Base-by-base conservation (phyloP, 2,888 invertebrate species). In the Schizotus pectinicornis region DNA sequence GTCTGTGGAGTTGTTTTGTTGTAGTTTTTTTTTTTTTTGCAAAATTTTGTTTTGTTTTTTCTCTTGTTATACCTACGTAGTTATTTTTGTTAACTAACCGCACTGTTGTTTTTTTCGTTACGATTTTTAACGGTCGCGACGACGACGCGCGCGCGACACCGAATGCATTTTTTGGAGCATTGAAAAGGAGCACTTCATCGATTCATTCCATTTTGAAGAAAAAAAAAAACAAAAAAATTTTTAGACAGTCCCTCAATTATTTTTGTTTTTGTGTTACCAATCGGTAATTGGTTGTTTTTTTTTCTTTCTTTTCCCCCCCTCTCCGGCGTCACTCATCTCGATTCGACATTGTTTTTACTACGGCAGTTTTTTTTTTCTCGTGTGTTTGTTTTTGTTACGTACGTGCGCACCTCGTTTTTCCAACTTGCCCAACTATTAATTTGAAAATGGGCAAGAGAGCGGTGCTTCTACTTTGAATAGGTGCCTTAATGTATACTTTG, bases 401-500 rank as follows among this genome's bases (percentile, higher is more conserved):
- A 47, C 34, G 7, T 33, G 8, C n/a, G 14, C 47, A 9, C 14
- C 12, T 22, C 22, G 22, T 22, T 22, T 9, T 45, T 45, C n/a
- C 45, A 32, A 34, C 35, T 47, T 7, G 22, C 5, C 22, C 22
- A 22, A 5, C 22, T 43, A 52, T 52, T 43, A 34, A 50, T 41
- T 50, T 50, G 22, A 32, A 33, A 50, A 41, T 31, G 30, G 31
- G 33, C 22, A 22, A 22, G 45, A 37, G 43, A 37, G 33, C 41
- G 47, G 39, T 34, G 43, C 47, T 22, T 22, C 54, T 22, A 11
- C 39, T 38, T 35, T 38, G 14, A 39, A 56, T 41, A 56, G 55
- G 55, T 56, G 55, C 55, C 55, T 56, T 56, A 57, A 56, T 22
- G 22, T 22, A 39, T 50, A 39, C 30, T 34, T 47, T 52, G 47